phyloP scores from a whole-genome alignment of 1,140 invertebrate species.

The Heliconius hermathena region DNA sequence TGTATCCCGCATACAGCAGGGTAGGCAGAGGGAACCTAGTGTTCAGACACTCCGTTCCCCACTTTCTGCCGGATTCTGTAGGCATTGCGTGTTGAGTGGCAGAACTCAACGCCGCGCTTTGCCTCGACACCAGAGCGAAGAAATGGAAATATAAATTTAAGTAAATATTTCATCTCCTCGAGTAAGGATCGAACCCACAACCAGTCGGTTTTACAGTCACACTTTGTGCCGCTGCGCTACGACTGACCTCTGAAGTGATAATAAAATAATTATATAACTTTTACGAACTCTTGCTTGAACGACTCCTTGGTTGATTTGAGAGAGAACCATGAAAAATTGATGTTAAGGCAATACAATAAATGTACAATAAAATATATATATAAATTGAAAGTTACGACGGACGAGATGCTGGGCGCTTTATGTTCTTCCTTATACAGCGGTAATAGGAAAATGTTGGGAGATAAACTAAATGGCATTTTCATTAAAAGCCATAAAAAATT shows the following conservation, averaged over 20 bases:
- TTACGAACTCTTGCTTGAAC: conserved; percentile 11
- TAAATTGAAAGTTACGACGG: conserved; percentile 31
- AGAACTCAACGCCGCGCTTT: no score
- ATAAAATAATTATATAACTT: conserved; percentile 13
- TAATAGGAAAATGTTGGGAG: conserved; percentile 17
- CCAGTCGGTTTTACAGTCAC: no score
- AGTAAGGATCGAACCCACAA: no score
- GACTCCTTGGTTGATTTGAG: conserved; percentile 3
- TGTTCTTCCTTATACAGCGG: conserved; percentile 22
- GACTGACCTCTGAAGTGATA: background rate
- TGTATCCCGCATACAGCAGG: no score
- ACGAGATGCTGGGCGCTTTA: conserved; percentile 27
- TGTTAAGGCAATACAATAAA: conserved; percentile 28
- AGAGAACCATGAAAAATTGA: conserved; percentile 29
- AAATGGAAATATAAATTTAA: no score
- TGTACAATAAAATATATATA: conserved; percentile 30
- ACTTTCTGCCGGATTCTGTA: no score
- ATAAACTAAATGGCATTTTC: background rate
- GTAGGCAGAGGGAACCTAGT: no score
- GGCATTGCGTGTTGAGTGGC: no score
- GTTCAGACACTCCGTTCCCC: no score
- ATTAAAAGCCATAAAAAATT: background rate
- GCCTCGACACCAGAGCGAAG: no score
- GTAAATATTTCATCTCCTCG: no score
- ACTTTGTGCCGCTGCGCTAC: no score